These are phyloP conservation scores for Amblyjoppa proteus DNA, from an alignment of 2,888 invertebrate species.

Conservation along the genomic window DNA sequence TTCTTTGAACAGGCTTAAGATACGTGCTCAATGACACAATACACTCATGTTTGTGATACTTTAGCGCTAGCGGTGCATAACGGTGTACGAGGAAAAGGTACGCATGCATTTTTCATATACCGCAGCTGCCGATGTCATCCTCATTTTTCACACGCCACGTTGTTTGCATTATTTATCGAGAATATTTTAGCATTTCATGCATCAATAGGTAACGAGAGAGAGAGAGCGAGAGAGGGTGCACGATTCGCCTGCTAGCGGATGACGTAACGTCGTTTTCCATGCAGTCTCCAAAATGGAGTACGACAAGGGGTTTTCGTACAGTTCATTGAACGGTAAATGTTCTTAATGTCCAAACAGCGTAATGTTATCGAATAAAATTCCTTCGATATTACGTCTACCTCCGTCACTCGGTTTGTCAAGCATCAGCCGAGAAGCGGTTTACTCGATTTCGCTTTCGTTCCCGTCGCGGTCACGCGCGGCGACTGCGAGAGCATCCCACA, in stretches of 20 bases:
- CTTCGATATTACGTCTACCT: background rate
- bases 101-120: constrained; percentile 59
- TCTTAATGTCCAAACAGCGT: background rate
- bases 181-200: constrained; percentile 70
- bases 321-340: background rate
- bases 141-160: constrained; percentile 50
- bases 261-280: background rate
- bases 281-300: background rate
- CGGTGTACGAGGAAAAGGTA: constrained; percentile 3
- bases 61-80: background rate
- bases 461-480: constrained; percentile 54
- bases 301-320: background rate
- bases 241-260: too few species aligned
- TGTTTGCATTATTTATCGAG: constrained; percentile 70
- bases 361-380: background rate
- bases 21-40: background rate
- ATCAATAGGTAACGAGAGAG: constrained; percentile 11
- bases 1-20: background rate
- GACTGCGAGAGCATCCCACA: background rate
- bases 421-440: constrained; percentile 41
- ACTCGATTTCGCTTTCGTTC: constrained; percentile 53
- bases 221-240: background rate
- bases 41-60: background rate
- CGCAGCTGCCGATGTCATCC: constrained; percentile 21
- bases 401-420: constrained; percentile 25